Evolutionary conservation across 2,797 vertebrate genomes (phyloP).

Genomic region (Molossus molossus): DNA sequence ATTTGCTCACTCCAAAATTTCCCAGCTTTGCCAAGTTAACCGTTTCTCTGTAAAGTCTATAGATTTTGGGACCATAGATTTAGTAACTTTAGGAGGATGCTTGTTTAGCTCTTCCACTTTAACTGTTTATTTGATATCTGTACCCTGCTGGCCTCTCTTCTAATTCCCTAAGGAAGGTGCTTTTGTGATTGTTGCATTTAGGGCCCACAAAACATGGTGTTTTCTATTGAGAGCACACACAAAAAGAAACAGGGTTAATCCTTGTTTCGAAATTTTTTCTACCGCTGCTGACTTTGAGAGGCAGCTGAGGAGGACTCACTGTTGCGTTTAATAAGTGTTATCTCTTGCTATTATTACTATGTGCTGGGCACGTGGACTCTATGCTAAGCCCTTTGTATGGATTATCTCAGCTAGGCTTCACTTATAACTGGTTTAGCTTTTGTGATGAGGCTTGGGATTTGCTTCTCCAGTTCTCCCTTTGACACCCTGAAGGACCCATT

Average conservation of each 20-base stretch:
- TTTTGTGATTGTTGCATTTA: not conserved
- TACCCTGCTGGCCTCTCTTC: not conserved
- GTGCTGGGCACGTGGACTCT: not conserved
- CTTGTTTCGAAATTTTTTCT: not conserved
- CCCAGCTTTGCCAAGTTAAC: constrained; percentile 68
- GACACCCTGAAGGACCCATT: not conserved
- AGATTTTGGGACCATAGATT: not conserved
- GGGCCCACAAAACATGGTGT: not conserved
- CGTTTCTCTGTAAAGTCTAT: not conserved
- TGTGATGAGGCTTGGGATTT: not conserved
- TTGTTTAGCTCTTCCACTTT: not conserved
- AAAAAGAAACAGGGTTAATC: not conserved
- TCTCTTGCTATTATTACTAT: not conserved
- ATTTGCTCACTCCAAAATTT: constrained; percentile 40
- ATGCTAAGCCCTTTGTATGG: not conserved
- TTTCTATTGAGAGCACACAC: not conserved
- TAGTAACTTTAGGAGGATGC: not conserved
- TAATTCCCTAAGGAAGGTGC: not conserved
- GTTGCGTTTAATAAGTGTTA: not conserved
- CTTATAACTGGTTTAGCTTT: not conserved
- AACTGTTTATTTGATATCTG: not conserved
- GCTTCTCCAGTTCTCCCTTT: not conserved
- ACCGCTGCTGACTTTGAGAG: not conserved
- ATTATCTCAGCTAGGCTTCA: not conserved
- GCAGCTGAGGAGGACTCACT: not conserved